A percentile compares a stretch with the other conserved stretches of the same genome.
These are phyloP conservation scores for Ichneumoninae sp. DNA, from an alignment of 2,888 invertebrate species.

Conservation along the genomic window DNA sequence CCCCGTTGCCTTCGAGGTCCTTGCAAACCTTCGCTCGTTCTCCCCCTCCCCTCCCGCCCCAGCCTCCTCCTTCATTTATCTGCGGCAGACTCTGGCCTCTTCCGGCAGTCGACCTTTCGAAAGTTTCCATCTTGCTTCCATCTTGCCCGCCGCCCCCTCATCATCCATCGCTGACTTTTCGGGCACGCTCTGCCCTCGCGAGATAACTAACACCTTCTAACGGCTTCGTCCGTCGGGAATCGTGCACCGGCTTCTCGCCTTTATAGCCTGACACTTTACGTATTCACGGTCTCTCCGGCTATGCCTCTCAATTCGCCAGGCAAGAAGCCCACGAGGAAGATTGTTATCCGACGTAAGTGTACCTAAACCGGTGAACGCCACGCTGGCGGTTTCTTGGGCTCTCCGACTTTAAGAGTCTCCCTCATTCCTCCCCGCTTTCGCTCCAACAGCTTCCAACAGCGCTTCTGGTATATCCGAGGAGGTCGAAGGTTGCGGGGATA, in stretches of 20 bases:
- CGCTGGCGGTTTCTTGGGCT: constrained; percentile 43
- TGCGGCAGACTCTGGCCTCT: constrained; percentile 44
- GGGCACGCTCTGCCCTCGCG: constrained; percentile 50
- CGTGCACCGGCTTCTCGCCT: constrained; percentile 30
- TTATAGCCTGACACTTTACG: constrained; percentile 5
- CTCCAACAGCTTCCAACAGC: constrained; percentile 19
- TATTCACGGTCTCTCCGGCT: constrained; percentile 38
- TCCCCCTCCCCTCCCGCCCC: constrained; percentile 16
- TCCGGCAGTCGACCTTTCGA: constrained; percentile 47
- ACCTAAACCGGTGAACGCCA: constrained; percentile 14
- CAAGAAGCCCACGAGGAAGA: constrained; percentile 45
- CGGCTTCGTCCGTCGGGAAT: constrained; percentile 36
- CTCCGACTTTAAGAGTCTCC: constrained; percentile 6
- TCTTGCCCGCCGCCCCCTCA: constrained; percentile 31
- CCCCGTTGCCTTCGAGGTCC: constrained; percentile 57
- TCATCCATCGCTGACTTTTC: constrained; percentile 44
- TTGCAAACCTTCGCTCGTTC: constrained; percentile 50
- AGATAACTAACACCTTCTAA: constrained; percentile 75
- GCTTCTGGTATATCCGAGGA: constrained; percentile 20
- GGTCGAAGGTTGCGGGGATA: constrained; percentile 58
- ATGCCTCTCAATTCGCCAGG: constrained; percentile 50
- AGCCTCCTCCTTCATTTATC: constrained; percentile 55
- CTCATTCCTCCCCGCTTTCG: constrained; percentile 7
- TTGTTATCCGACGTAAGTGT: constrained; percentile 54
- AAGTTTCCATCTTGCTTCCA: constrained; percentile 25